Evolutionary conservation across 2,888 invertebrate species (phyloP).

Genomic region (Torymus texanus): DNA sequence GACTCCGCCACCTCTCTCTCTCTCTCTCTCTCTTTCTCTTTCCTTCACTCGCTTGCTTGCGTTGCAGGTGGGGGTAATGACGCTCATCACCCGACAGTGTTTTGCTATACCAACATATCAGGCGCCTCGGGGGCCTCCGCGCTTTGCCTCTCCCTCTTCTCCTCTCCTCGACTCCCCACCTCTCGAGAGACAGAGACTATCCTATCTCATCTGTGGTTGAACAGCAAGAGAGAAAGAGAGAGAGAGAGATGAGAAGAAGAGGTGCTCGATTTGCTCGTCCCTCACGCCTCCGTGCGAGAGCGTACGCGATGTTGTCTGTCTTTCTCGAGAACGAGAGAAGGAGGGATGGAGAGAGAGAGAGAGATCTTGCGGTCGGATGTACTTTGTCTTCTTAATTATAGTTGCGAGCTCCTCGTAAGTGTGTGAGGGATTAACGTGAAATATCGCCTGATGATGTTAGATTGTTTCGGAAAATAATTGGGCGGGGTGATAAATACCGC

Average conservation of each 20-base stretch:
- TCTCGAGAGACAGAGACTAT: background rate
- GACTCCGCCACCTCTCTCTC: conserved; percentile 48
- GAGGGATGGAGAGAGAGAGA: no score
- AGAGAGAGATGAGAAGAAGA: no score
- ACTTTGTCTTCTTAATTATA: conserved; percentile 10
- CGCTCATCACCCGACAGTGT: conserved; percentile 74
- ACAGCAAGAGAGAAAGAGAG: no score
- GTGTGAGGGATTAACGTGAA: no score
- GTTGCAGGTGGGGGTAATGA: conserved; percentile 71
- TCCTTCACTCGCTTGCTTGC: conserved; percentile 21
- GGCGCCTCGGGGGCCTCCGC: conserved; percentile 51
- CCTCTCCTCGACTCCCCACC: background rate
- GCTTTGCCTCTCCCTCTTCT: conserved; percentile 41
- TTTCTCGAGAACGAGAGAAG: no score
- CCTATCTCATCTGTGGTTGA: background rate
- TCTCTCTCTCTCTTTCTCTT: background rate
- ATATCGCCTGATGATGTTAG: no score
- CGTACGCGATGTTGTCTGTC: no score
- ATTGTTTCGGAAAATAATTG: no score
- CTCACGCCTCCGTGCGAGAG: background rate
- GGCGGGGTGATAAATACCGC: background rate
- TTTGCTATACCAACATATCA: conserved; percentile 73
- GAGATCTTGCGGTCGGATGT: no score
- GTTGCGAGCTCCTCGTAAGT: background rate
- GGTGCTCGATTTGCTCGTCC: background rate